Percentiles rank a stretch among this genome's conserved stretches.
phyloP scores from a whole-genome alignment of 2,888 invertebrate genomes.

The Liodrosophila aerea region DNA sequence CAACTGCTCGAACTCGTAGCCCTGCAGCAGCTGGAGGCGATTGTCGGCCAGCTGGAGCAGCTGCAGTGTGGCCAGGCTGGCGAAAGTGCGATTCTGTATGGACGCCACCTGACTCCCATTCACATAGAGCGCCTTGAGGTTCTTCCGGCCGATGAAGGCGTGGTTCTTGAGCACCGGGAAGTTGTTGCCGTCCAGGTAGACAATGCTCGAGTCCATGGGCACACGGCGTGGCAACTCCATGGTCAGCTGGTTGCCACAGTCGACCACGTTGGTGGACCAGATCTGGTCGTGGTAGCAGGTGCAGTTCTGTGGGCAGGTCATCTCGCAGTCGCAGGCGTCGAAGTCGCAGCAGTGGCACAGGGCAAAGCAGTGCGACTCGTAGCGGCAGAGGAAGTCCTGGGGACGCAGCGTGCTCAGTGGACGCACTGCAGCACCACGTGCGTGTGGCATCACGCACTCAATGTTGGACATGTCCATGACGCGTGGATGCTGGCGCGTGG shows the following conservation, averaged over 20 bases:
- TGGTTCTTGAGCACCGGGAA: slow-evolving; percentile 93
- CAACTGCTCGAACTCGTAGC: slow-evolving; percentile 94
- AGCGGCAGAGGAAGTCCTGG: slow-evolving; percentile 95
- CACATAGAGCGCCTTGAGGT: slow-evolving; percentile 92
- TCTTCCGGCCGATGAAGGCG: slow-evolving; percentile 95
- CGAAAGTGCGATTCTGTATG: slow-evolving; percentile 95
- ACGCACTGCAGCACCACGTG: slow-evolving; percentile 91
- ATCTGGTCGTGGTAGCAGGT: slow-evolving; percentile 97
- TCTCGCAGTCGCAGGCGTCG: slow-evolving; percentile 98
- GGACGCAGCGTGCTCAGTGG: slow-evolving; percentile 90
- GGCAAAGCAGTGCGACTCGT: slow-evolving; percentile 96
- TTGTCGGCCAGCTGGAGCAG: slow-evolving; percentile 93
- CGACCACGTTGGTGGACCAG: slow-evolving; percentile 96
- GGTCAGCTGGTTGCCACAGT: slow-evolving; percentile 92
- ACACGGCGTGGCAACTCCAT: slow-evolving; percentile 91
- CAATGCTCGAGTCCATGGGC: slow-evolving; percentile 97
- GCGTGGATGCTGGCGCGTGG: slow-evolving; percentile 91
- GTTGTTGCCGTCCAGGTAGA: slow-evolving; percentile 95
- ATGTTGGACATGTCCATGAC: slow-evolving; percentile 95
- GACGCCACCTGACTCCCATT: slow-evolving; percentile 92
- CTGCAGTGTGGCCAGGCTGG: slow-evolving; percentile 91
- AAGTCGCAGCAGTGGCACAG: slow-evolving; percentile 98
- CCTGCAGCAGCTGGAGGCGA: slow-evolving; percentile 89
- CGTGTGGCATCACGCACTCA: slow-evolving; percentile 93
- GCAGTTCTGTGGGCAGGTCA: slow-evolving; percentile 97